A percentile compares a stretch with the other conserved stretches of the same genome.
phyloP scores from a whole-genome alignment of 1,140 invertebrate species.

The Zaprionus taronus region DNA sequence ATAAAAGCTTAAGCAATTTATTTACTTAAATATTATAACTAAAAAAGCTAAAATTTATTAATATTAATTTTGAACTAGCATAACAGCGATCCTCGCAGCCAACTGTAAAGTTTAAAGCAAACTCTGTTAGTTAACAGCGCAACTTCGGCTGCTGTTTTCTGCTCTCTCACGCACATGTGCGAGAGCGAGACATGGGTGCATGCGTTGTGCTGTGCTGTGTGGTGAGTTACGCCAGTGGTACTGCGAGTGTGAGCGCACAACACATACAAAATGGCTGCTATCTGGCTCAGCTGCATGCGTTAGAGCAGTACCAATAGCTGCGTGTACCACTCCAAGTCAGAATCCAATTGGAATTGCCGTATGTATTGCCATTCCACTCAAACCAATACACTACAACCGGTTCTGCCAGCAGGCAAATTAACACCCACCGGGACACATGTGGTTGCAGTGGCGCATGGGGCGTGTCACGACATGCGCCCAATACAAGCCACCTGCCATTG shows the following conservation, averaged over 20 bases:
- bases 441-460: conserved; percentile 52
- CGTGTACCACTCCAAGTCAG: neutral
- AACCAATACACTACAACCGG: conserved; percentile 49
- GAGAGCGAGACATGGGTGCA: conserved; percentile 1
- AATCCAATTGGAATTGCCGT: conserved; percentile 67
- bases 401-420: conserved; percentile 44
- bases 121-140: conserved; percentile 38
- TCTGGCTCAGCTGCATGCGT: neutral
- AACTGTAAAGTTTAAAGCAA: neutral
- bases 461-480: conserved; percentile 42
- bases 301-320: conserved; percentile 35
- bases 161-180: neutral
- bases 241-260: conserved; percentile 40
- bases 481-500: conserved; percentile 22
- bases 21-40: too few species aligned
- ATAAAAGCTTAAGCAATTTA: too few species aligned
- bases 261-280: conserved; percentile 71
- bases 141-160: conserved; percentile 1
- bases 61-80: neutral
- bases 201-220: conserved; percentile 32
- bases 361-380: conserved; percentile 35
- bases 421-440: conserved; percentile 49
- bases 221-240: conserved; percentile 27
- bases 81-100: neutral
- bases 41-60: too few species aligned